phyloP scores from a whole-genome alignment of 2,797 vertebrate species.

The Discoglossus pictus region DNA sequence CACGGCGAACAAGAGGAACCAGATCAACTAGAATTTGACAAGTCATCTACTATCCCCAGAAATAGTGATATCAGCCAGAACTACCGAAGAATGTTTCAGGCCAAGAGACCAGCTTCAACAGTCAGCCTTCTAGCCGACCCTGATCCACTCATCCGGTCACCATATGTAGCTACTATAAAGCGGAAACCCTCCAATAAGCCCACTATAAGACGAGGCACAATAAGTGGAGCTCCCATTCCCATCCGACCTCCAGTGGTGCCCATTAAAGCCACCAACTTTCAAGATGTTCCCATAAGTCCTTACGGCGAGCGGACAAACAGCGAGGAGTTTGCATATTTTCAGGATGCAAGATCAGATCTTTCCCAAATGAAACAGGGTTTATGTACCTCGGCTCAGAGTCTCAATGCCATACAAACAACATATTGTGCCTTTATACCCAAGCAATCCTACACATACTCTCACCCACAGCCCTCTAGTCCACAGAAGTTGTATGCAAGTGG shows the following conservation, averaged over 20 bases:
- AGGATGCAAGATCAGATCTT: slow-evolving; percentile 52
- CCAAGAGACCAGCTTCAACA: slow-evolving; percentile 75
- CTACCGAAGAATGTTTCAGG: slow-evolving; percentile 75
- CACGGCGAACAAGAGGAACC: slow-evolving; percentile 65
- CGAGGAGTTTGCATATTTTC: slow-evolving; percentile 30
- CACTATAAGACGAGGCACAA: slow-evolving; percentile 71
- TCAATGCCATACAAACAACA: slow-evolving; percentile 67
- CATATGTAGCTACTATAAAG: slow-evolving; percentile 78
- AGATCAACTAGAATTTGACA: slow-evolving; percentile 75
- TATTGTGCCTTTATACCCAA: slow-evolving; percentile 78
- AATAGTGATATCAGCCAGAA: slow-evolving; percentile 79
- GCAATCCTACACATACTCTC: slow-evolving; percentile 56
- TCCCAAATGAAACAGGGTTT: slow-evolving; percentile 62
- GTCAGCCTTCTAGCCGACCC: slow-evolving; percentile 75
- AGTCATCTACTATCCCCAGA: slow-evolving; percentile 80
- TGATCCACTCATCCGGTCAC: slow-evolving; percentile 57
- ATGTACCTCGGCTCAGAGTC: slow-evolving; percentile 75
- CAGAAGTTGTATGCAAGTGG: slow-evolving; percentile 3
- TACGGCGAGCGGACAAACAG: slow-evolving; percentile 44
- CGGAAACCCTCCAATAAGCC: slow-evolving; percentile 81
- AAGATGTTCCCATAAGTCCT: slow-evolving; percentile 26
- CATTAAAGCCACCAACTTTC: slow-evolving; percentile 53
- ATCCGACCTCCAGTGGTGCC: slow-evolving; percentile 78
- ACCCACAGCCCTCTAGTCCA: slow-evolving; percentile 11
- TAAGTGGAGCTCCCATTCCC: slow-evolving; percentile 79